Percentiles rank a stretch among this genome's conserved stretches.
Evolutionary conservation across 2,888 invertebrate species (phyloP).

Genomic region (Labia minor): DNA sequence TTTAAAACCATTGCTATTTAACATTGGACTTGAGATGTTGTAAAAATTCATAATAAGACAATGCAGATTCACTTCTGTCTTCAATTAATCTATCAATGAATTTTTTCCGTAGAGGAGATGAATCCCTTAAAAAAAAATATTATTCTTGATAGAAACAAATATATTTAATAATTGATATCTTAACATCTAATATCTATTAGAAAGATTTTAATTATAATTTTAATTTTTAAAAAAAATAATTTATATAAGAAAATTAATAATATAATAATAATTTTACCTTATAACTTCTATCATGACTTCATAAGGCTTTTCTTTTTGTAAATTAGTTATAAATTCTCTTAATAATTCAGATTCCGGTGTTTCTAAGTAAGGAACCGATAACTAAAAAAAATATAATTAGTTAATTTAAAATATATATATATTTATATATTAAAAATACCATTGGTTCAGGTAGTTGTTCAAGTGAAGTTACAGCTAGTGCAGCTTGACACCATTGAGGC

Average conservation of each 20-base stretch:
- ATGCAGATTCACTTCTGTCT: conserved; percentile 84
- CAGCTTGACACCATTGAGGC: conserved; percentile 60
- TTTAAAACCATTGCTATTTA: conserved; percentile 52
- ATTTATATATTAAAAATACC: conserved; percentile 32
- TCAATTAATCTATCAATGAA: conserved; percentile 87
- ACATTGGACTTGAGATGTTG: conserved; percentile 86
- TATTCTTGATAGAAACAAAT: no score
- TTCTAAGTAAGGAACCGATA: conserved; percentile 64
- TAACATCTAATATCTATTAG: not conserved
- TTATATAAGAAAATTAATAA: not conserved
- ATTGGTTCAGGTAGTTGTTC: conserved; percentile 62
- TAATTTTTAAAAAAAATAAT: not conserved
- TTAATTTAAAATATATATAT: not conserved
- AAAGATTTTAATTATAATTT: not conserved
- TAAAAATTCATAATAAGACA: conserved; percentile 96
- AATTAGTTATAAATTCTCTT: conserved; percentile 65
- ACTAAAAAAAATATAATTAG: conserved; percentile 37
- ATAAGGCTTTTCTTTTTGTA: conserved; percentile 78
- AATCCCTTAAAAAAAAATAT: conserved; percentile 59
- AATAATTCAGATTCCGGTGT: conserved; percentile 63
- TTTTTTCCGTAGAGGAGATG: conserved; percentile 66
- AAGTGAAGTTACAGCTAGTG: conserved; percentile 66
- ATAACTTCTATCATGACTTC: conserved; percentile 67
- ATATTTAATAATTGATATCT: no score
- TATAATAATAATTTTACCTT: conserved; percentile 50